Conservation (phyloP, 2,113 vertebrate genomes). For the Austrofundulus limnaeus region DNA sequence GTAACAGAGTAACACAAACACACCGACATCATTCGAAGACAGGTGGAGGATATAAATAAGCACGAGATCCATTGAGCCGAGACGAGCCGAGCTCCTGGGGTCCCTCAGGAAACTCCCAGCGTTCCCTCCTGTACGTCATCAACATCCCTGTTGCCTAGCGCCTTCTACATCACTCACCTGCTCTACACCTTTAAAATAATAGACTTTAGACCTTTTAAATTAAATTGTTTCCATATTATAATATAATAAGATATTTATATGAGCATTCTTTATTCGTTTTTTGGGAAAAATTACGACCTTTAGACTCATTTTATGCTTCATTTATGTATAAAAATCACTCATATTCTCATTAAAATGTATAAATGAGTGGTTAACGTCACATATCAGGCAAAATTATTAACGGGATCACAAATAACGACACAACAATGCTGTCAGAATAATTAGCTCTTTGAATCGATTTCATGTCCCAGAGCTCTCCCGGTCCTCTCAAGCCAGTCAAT, state of each 20-base stretch:
- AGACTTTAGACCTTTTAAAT: neutral
- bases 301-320: neutral
- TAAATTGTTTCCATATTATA: neutral
- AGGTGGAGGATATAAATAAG: constrained; percentile 58
- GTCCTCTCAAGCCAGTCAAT: constrained; percentile 63
- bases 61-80: constrained; percentile 46
- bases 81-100: constrained; percentile 45
- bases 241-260: no score
- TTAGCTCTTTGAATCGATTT: constrained; percentile 21
- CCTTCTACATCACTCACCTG: constrained; percentile 49
- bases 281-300: neutral
- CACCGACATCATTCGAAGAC: constrained; percentile 13
- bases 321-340: neutral
- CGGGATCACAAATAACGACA: neutral
- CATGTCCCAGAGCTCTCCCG: neutral
- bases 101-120: constrained; percentile 68
- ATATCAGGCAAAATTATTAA: neutral
- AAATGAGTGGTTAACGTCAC: neutral
- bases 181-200: constrained; percentile 7
- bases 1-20: constrained; percentile 19
- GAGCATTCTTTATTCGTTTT: no score
- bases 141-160: constrained; percentile 73
- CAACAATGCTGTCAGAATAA: constrained; percentile 5
- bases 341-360: neutral
- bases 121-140: constrained; percentile 73